Evolutionary conservation across 2,113 vertebrate genomes (phyloP), one percentile per base, ranked within the genome.

Genomic region (Corythornis cristatus): DNA sequence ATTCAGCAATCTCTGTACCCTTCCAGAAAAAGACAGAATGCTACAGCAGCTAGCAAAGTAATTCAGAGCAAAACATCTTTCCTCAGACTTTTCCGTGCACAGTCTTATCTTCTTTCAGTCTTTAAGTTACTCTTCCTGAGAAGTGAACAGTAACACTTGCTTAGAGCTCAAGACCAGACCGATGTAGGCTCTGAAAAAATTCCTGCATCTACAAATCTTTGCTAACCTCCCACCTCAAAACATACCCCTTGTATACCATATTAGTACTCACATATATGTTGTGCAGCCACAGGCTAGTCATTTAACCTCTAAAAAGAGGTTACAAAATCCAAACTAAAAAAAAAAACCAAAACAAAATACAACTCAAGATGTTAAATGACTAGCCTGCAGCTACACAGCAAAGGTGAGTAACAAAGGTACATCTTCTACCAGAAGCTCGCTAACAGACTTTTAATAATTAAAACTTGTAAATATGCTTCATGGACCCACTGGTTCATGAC

Each of bases 1-100:
- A n/a, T 1, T 0, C 31, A 57, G 21, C 33, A 40, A n/a, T 2
- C 26, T 48, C 43, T 43, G 15, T 2, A 18, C 5, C 8, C 28
- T 40, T 43, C 43, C 72, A 57, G 64, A 77, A 18, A 56, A 28
- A 54, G 3, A 51, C 8, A 23, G n/a, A 50, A 23, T 0, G 1
- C 33, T 72, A 22, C 56, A 56, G 51, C 42, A 86, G 15, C 33
- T 77, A 46, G 28, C 28, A 64, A 68, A 46, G 29, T 23, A n/a
- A 76, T 28, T 56, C 29, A 62, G 31, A 74, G 54, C 18, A 57
- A 42, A 94, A 68, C 19, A 20, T 8, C 61, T 72, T 60, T 86
- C 58, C 50, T 37, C 12, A 51, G 45, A 26, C 14, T 29, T 70
- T 35, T 40, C 40, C 1, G 11, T 17, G 15, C 8, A 28, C 16